These are phyloP conservation scores for Mesorhabditis spiculigera DNA, from an alignment of 2,888 invertebrate genomes.

Conservation along the genomic window DNA sequence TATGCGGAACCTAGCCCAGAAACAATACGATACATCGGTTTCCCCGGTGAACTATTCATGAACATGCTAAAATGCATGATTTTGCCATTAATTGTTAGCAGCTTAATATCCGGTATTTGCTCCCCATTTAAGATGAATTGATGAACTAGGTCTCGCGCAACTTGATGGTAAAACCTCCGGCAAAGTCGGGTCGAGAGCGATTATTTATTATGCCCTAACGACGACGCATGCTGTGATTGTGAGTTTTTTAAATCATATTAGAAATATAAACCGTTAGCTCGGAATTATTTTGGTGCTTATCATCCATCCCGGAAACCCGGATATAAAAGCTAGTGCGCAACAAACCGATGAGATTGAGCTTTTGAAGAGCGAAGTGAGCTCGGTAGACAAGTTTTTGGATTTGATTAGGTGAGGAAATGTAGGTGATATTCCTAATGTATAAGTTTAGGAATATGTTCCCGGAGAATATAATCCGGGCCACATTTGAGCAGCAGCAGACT, in stretches of 20 bases:
- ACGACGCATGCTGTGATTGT: slow-evolving; percentile 69
- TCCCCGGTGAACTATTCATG: slow-evolving; percentile 72
- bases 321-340: slow-evolving; percentile 38
- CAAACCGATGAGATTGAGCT: too few relatives aligned
- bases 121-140: too few relatives aligned
- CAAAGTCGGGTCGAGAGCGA: slow-evolving; percentile 68
- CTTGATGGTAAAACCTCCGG: slow-evolving; percentile 69
- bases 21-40: slow-evolving; percentile 63
- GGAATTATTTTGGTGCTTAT: slow-evolving; percentile 68
- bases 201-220: slow-evolving; percentile 69
- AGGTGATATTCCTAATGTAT: neutral
- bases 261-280: slow-evolving; percentile 25
- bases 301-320: slow-evolving; percentile 69
- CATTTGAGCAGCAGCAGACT: slow-evolving; percentile 48
- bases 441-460: slow-evolving; percentile 78
- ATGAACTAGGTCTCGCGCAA: slow-evolving; percentile 65
- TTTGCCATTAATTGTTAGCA: slow-evolving; percentile 70
- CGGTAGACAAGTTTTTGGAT: slow-evolving; percentile 79
- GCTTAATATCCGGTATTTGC: slow-evolving; percentile 66
- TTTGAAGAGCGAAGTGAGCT: slow-evolving; percentile 11
- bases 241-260: neutral
- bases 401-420: slow-evolving; percentile 71
- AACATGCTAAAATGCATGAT: slow-evolving; percentile 71
- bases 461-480: slow-evolving; percentile 81
- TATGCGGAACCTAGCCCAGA: slow-evolving; percentile 23